Base-by-base conservation (phyloP, 2,797 vertebrate genomes). In the Tapirus indicus region DNA sequence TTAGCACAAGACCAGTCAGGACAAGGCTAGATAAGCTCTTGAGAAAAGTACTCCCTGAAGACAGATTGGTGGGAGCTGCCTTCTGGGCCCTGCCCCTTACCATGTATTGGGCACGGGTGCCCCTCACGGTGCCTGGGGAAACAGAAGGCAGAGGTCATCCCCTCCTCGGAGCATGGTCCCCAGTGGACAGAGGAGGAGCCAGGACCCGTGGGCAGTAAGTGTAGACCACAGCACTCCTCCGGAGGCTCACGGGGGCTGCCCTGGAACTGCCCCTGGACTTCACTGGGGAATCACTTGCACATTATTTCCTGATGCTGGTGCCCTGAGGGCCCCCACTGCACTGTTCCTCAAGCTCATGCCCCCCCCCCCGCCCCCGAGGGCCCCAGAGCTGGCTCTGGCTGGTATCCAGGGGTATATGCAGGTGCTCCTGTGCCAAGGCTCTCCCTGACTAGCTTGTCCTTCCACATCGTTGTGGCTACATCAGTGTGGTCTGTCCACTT, bases 391-490 rank as follows among this genome's bases (percentile, higher is more conserved):
- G 62, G 21, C 54, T 38, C 13, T 7, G 7, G 13, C 2, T 1
- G 5, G 44, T 17, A 17, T 54, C 82, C 29, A 5, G 74, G 41
- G n/a, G 56, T 44, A 9, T n/a, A 56, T 56, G 66, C 64, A 35
- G 32, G 11, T 21, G 29, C 3, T 17, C 12, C 52, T 21, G 32
- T 27, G 23, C 68, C 14, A 23, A 11, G 58, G 41, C 16, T 38
- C 44, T 56, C 52, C 32, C 18, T 8, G 44, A 1, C 44, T 56
- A 8, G 44, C 21, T 35, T 52, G 32, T 25, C 49, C 14, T 38
- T n/a, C 56, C 16, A 21, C 3, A 6, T 64, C 44, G 0, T 21
- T 5, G n/a, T 0, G 2, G 60, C 23, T 2, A 1, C 58, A 1
- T 3, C 1, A 0, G 27, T 17, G 23, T 9, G 27, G 62, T 25